A percentile compares a stretch with the other conserved stretches of the same genome.
These are phyloP conservation scores for Amphibalanus amphitrite DNA, from an alignment of 1,140 invertebrate species.

Conservation along the genomic window DNA sequence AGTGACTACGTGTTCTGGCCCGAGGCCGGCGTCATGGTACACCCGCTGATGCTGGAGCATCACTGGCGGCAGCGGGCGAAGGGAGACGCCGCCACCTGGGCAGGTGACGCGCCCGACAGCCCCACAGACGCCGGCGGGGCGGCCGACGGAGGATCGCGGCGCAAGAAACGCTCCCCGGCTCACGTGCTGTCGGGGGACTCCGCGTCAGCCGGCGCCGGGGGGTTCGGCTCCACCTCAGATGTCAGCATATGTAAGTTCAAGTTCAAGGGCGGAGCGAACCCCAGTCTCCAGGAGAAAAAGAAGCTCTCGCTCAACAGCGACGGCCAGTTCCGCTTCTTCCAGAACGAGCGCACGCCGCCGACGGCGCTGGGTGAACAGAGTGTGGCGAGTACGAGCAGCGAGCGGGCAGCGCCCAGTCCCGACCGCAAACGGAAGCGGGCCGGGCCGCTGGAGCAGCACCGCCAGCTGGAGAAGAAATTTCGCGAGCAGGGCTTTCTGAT, in stretches of 20 bases:
- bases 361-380: background rate
- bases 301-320: conserved; percentile 71
- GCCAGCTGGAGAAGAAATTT: conserved; percentile 71
- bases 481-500: conserved; percentile 82
- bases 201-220: background rate
- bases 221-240: conserved; percentile 16
- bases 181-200: background rate
- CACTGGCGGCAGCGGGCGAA: conserved; percentile 23
- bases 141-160: background rate
- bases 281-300: conserved; percentile 71
- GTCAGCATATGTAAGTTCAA: conserved; percentile 84
- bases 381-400: background rate
- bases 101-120: background rate
- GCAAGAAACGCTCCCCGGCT: background rate
- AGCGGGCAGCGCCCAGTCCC: background rate
- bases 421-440: conserved; percentile 9
- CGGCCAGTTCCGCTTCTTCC: conserved; percentile 66
- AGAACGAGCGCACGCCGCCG: conserved; percentile 2
- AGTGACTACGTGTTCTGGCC: conserved; percentile 44
- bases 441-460: conserved; percentile 10
- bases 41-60: conserved; percentile 49
- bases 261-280: conserved; percentile 72
- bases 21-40: conserved; percentile 45
- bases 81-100: background rate
- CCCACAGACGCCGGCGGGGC: no score